phyloP scores from a whole-genome alignment of 2,888 invertebrate genomes.

The Mesorhabditis spiculigera region DNA sequence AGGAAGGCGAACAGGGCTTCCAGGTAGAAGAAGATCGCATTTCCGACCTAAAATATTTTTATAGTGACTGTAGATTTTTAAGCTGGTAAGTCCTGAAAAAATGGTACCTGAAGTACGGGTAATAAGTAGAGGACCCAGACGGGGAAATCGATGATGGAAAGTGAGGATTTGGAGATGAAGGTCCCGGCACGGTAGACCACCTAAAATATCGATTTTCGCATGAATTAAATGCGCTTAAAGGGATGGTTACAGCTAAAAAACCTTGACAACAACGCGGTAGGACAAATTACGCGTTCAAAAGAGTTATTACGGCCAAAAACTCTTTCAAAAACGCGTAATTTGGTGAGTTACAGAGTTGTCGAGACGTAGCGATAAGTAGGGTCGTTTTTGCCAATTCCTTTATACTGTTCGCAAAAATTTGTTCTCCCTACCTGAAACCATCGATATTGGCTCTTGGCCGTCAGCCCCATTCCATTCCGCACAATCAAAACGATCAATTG shows the following conservation, averaged over 20 bases:
- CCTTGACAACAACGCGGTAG: no score
- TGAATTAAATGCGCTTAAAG: no score
- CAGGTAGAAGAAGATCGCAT: not conserved
- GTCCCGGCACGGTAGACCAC: not conserved
- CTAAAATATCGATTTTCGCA: not conserved
- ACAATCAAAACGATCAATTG: conserved; percentile 1
- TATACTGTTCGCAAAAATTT: no score
- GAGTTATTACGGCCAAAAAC: no score
- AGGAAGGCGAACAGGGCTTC: not conserved
- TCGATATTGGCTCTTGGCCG: not conserved
- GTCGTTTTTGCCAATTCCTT: no score
- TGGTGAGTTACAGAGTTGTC: no score
- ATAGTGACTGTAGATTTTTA: not conserved
- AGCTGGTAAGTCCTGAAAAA: not conserved
- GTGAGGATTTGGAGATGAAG: not conserved
- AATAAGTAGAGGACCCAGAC: conserved; percentile 6
- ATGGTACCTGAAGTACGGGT: not conserved
- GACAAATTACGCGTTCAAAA: no score
- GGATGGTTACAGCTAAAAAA: no score
- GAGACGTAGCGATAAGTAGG: no score
- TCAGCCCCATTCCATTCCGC: not conserved
- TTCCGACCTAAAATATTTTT: not conserved
- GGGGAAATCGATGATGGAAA: not conserved
- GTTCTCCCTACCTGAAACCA: not conserved
- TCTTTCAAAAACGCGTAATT: no score